Evolutionary conservation across 1,140 invertebrate species (phyloP).

Genomic region (Macrotrachela quadricornifera): DNA sequence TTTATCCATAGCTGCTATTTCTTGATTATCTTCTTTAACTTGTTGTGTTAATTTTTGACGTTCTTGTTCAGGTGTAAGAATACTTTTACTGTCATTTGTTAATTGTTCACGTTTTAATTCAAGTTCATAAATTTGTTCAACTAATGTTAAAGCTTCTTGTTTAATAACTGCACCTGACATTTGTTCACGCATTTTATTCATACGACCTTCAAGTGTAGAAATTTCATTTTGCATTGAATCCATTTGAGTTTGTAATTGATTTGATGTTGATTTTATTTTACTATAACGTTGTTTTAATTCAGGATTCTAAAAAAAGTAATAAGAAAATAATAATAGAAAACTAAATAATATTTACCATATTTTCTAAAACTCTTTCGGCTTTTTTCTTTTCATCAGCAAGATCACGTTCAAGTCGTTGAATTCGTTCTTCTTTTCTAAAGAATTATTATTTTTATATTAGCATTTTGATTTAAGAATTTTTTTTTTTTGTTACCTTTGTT

Average conservation of each 20-base stretch:
- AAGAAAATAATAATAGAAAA: too few species aligned
- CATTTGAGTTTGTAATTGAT: too few species aligned
- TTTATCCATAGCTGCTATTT: constrained; percentile 4
- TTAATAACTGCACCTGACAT: not conserved
- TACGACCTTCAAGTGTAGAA: too few species aligned
- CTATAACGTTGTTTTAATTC: too few species aligned
- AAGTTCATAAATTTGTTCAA: constrained; percentile 1
- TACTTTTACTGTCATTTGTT: constrained; percentile 1
- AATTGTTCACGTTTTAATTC: constrained; percentile 5
- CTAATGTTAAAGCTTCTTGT: constrained; percentile 7
- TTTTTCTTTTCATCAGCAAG: constrained; percentile 4
- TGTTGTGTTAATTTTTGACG: constrained; percentile 4
- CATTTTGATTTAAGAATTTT: too few species aligned
- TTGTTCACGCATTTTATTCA: too few species aligned
- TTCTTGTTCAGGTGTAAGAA: constrained; percentile 4
- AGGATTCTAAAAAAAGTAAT: too few species aligned
- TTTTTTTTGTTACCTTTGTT: not conserved
- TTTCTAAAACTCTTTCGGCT: not conserved
- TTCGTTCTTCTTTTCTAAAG: constrained; percentile 2
- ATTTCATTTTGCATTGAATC: too few species aligned
- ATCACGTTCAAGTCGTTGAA: constrained; percentile 1
- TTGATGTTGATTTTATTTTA: too few species aligned
- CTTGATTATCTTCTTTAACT: constrained; percentile 8
- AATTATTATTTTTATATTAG: too few species aligned
- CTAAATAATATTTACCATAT: too few species aligned